These are phyloP conservation scores for Atta texana DNA, from an alignment of 1,140 invertebrate genomes.

Conservation along the genomic window DNA sequence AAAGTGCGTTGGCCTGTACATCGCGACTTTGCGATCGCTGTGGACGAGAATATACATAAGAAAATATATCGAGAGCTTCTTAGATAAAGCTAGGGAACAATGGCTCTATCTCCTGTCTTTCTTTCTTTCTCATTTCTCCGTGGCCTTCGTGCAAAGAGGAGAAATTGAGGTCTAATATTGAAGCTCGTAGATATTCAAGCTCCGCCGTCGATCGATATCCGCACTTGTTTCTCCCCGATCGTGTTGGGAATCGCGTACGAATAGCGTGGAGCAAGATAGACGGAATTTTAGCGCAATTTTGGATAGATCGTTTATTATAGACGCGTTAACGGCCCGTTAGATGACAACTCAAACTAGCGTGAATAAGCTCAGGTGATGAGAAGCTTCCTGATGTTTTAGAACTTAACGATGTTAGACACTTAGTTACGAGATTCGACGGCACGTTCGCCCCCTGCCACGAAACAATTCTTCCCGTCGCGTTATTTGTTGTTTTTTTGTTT, in stretches of 20 bases:
- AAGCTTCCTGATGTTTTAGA: slow-evolving; percentile 48
- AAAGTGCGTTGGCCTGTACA: background rate
- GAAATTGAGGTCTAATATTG: background rate
- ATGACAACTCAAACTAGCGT: slow-evolving; percentile 33
- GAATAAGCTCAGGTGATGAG: slow-evolving; percentile 44
- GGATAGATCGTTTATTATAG: slow-evolving; percentile 26
- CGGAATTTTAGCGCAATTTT: slow-evolving; percentile 2
- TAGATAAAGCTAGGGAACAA: slow-evolving; percentile 38
- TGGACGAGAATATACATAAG: slow-evolving; percentile 6
- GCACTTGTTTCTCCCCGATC: slow-evolving; percentile 15
- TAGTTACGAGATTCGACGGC: slow-evolving; percentile 32
- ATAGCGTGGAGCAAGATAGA: background rate
- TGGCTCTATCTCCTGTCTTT: background rate
- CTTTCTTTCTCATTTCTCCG: background rate
- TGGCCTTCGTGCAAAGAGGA: background rate
- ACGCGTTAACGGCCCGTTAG: slow-evolving; percentile 22
- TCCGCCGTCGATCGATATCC: background rate
- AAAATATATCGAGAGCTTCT: slow-evolving; percentile 41
- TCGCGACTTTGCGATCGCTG: slow-evolving; percentile 18
- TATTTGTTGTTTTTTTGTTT: slow-evolving; percentile 16
- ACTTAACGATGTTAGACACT: slow-evolving; percentile 17
- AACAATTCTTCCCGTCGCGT: slow-evolving; percentile 22
- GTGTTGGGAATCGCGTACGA: slow-evolving; percentile 2
- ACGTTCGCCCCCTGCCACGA: background rate
- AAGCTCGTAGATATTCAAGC: slow-evolving; percentile 21